phyloP scores from a whole-genome alignment of 2,797 vertebrate genomes.

The Enteromius fasciolatus region DNA sequence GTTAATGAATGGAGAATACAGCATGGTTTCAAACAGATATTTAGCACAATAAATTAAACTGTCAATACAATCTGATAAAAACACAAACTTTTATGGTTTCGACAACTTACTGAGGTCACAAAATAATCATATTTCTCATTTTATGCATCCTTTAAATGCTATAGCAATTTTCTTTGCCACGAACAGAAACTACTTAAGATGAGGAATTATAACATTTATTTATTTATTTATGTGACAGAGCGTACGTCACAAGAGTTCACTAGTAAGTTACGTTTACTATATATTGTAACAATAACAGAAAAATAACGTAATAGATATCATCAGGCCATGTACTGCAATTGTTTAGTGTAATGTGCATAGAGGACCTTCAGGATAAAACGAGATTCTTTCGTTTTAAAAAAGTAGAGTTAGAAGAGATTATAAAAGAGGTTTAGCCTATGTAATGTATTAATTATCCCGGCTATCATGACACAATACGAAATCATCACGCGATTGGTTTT shows the following conservation, averaged over 20 bases:
- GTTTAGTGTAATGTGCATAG: background rate
- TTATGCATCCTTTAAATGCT: background rate
- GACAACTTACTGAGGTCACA: background rate
- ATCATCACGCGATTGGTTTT: background rate
- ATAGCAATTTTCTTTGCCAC: background rate
- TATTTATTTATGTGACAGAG: background rate
- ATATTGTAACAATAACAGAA: background rate
- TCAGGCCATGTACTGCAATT: background rate
- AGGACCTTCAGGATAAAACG: background rate
- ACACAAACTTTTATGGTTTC: too few species aligned
- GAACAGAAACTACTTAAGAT: background rate
- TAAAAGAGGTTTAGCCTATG: background rate
- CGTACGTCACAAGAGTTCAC: too few species aligned
- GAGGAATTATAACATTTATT: background rate
- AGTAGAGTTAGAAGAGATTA: background rate
- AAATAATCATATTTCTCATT: background rate
- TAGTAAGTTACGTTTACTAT: too few species aligned
- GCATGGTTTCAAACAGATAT: background rate
- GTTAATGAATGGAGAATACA: background rate
- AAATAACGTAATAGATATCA: background rate
- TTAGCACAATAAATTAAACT: background rate
- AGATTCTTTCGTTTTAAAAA: background rate
- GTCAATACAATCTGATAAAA: background rate
- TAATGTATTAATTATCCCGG: background rate
- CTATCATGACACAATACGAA: background rate